Base-by-base conservation (phyloP, 2,888 invertebrate species). In the Mellilla xanthometata region DNA sequence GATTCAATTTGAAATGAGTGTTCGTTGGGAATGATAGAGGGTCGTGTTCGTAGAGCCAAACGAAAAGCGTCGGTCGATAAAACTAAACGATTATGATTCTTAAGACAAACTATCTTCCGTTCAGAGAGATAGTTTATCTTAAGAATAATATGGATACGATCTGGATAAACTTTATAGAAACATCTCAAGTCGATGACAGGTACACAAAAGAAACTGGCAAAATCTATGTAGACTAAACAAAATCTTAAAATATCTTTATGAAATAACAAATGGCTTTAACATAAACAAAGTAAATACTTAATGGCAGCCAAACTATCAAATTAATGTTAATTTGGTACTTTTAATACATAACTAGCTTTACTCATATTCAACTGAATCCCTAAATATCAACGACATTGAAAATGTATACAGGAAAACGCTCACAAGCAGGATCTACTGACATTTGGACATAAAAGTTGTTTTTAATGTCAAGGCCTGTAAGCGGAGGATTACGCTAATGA, bases 1-100 rank as follows among this genome's bases (percentile, higher is more conserved):
- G 74, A 78, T 76, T 77, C 73, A 74, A 77, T 78, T 70, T 65
- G 62, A 62, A 66, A 72, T 65, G 54, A 66, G 60, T 71, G 65
- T 68, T 66, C 68, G 68, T 72, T 69, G 66, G 62, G 49, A 54
- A 48, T 64, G 65, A 62, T 65, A 55, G 62, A 64, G 65, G 59
- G 52, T 54, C 62, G 57, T 66, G 53, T 56, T 54, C 53, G 58
- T 65, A 54, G 57, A 54, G 51, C 57, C 56, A 65, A n/a, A 62
- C 56, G 62, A 72, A 72, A 66, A 46, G 62, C 65, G 53, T 58
- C 61, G 34, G 40, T 40, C 33, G 46, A 30, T 51, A 52, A 30
- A 26, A 29, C 10, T 15, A 33, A 38, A 48, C 15, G 6, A 29
- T 24, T 36, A 39, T 34, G 29, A 39, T 39, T 29, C 15, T 22